Base-by-base conservation (phyloP, 2,797 vertebrate genomes). In the Chloroceryle inda region DNA sequence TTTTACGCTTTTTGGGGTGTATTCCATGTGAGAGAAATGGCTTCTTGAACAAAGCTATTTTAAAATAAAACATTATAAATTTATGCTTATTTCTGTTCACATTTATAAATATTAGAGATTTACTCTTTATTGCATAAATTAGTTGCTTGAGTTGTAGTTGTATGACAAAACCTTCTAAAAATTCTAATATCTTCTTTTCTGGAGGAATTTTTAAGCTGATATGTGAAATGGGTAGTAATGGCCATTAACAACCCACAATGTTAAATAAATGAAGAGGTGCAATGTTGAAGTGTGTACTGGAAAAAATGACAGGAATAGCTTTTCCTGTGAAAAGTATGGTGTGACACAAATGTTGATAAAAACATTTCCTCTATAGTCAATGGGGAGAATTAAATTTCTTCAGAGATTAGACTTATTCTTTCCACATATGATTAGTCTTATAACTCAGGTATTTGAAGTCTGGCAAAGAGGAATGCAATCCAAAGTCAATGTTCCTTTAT, bases 101-200 rank as follows among this genome's bases (percentile, higher is more conserved):
- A 38, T 63, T 38, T 76, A 45, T 76, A n/a, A 87, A 42, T 76
- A 89, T 44, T 88, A 73, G n/a, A 52, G 15, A 73, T 73, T 83
- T 69, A 22, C 5, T 73, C 10, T 53, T 19, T 88, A 8, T 22
- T 67, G 17, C 8, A 63, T 63, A 11, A 67, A 83, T 77, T 53
- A 68, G 69, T 73, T 53, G 40, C 49, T 66, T 63, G 8, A 55
- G 53, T 89, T 72, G 5, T 29, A 47, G 29, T n/a, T 68, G 6
- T 4, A 49, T 24, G 47, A 59, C 11, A 73, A 47, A 91, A 29
- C 2, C 2, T 3, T 40, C n/a, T 62, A 85, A 76, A 69, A 37
- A 29, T 29, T 37, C 1, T 27, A 50, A 27, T 27, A 50, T 50
- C 49, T 50, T 18, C 50, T 82, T 63, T 20, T 10, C n/a, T 33